These are phyloP conservation scores for Zaprionus capensis DNA, from an alignment of 1,140 invertebrate genomes.

Conservation along the genomic window DNA sequence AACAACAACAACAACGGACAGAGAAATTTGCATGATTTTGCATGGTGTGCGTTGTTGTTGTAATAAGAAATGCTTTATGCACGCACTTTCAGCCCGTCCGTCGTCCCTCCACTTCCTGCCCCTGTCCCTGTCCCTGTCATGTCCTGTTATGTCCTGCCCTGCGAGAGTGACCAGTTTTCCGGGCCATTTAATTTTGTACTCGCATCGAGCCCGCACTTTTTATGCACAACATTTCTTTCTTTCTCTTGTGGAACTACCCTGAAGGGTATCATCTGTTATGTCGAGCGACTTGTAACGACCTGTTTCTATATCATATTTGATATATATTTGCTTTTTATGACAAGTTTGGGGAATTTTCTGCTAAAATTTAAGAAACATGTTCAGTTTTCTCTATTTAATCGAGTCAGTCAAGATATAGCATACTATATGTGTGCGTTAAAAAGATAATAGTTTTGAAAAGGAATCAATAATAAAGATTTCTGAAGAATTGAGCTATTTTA, in stretches of 20 bases:
- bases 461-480: background rate
- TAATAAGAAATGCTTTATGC: slow-evolving; percentile 80
- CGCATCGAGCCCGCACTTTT: slow-evolving; percentile 66
- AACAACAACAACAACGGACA: slow-evolving; percentile 12
- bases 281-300: background rate
- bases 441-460: background rate
- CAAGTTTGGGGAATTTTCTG: background rate
- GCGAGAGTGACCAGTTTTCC: slow-evolving; percentile 72
- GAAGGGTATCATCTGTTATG: slow-evolving; percentile 3
- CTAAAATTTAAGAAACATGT: background rate
- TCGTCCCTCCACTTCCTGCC: background rate
- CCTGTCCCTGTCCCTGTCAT: slow-evolving; percentile 15
- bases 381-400: background rate
- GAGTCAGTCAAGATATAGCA: background rate
- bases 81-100: slow-evolving; percentile 58
- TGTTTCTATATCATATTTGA: background rate
- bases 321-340: background rate
- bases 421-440: background rate
- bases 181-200: slow-evolving; percentile 74
- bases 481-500: background rate
- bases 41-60: slow-evolving; percentile 52
- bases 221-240: slow-evolving; percentile 24
- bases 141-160: background rate
- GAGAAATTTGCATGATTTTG: slow-evolving; percentile 73
- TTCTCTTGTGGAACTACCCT: background rate